These are phyloP conservation scores for Drosophila merina DNA, from an alignment of 2,888 invertebrate species.

Conservation along the genomic window DNA sequence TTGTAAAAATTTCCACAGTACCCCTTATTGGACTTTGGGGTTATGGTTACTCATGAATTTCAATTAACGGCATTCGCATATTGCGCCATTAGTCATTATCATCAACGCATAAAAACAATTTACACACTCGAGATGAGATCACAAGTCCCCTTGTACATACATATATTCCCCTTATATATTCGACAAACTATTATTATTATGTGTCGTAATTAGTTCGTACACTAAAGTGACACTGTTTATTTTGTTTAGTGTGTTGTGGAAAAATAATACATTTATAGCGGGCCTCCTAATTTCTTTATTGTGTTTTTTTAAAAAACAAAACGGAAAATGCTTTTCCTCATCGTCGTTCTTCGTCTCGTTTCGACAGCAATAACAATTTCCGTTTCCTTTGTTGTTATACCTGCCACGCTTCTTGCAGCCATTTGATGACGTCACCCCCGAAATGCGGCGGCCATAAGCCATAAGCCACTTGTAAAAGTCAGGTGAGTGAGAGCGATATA, in stretches of 20 bases:
- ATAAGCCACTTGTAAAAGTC: conserved; percentile 13
- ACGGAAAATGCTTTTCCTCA: conserved; percentile 51
- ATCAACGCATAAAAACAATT: conserved; percentile 55
- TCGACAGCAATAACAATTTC: conserved; percentile 68
- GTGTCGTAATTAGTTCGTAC: conserved; percentile 70
- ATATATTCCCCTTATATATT: background rate
- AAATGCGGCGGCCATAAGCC: conserved; percentile 16
- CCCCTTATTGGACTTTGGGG: conserved; percentile 45
- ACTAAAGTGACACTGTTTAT: conserved; percentile 75
- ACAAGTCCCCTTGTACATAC: conserved; percentile 37
- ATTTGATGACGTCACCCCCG: conserved; percentile 24
- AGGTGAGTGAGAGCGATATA: conserved; percentile 36
- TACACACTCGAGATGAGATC: conserved; percentile 68
- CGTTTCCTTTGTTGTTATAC: conserved; percentile 73
- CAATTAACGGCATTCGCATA: conserved; percentile 53
- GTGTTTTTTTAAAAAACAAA: conserved; percentile 50
- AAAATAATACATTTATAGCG: conserved; percentile 59
- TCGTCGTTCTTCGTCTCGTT: conserved; percentile 6
- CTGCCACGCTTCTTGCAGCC: conserved; percentile 22
- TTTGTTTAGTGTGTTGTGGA: conserved; percentile 58
- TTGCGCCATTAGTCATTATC: conserved; percentile 65
- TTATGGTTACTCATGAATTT: conserved; percentile 56
- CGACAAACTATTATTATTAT: conserved; percentile 46
- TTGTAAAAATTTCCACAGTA: conserved; percentile 8
- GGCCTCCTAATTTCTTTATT: conserved; percentile 64